Evolutionary conservation across 1,140 invertebrate genomes (phyloP).

Genomic region (Drosophila equinoxialis): DNA sequence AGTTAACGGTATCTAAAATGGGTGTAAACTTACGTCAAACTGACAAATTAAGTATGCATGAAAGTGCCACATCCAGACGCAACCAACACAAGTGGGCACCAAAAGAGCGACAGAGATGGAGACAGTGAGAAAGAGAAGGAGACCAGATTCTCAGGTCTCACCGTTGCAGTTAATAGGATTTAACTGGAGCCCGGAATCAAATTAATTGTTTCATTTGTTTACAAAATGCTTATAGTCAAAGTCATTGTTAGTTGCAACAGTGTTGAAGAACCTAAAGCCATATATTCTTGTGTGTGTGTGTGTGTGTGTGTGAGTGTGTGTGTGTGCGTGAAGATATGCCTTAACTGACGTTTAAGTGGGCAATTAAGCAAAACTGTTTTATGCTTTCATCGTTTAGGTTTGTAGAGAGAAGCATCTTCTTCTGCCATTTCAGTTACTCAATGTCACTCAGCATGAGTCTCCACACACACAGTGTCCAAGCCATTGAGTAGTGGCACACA

Average conservation of each 20-base stretch:
- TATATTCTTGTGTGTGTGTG: neutral
- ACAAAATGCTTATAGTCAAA: conserved; percentile 45
- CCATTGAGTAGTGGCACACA: too few relatives aligned
- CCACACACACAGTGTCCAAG: neutral
- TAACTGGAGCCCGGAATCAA: conserved; percentile 65
- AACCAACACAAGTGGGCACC: neutral
- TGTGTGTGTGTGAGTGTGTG: neutral
- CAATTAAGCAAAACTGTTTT: conserved; percentile 71
- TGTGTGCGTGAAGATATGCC: neutral
- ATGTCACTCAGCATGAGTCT: conserved; percentile 5
- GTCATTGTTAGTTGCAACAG: conserved; percentile 47
- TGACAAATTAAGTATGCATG: conserved; percentile 79
- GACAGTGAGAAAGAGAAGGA: conserved; percentile 5
- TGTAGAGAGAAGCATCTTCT: neutral
- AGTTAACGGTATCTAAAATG: conserved; percentile 62
- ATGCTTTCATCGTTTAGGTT: conserved; percentile 56
- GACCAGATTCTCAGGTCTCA: conserved; percentile 14
- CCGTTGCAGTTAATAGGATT: conserved; percentile 72
- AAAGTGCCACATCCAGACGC: conserved; percentile 47
- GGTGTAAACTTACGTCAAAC: conserved; percentile 61
- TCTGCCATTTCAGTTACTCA: conserved; percentile 4
- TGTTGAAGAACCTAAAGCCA: conserved; percentile 22
- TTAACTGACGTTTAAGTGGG: conserved; percentile 62
- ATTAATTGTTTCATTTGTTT: conserved; percentile 78
- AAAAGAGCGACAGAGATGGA: neutral